Percentiles rank a stretch among this genome's conserved stretches.
phyloP scores from a whole-genome alignment of 1,140 invertebrate genomes.

The Apis laboriosa region DNA sequence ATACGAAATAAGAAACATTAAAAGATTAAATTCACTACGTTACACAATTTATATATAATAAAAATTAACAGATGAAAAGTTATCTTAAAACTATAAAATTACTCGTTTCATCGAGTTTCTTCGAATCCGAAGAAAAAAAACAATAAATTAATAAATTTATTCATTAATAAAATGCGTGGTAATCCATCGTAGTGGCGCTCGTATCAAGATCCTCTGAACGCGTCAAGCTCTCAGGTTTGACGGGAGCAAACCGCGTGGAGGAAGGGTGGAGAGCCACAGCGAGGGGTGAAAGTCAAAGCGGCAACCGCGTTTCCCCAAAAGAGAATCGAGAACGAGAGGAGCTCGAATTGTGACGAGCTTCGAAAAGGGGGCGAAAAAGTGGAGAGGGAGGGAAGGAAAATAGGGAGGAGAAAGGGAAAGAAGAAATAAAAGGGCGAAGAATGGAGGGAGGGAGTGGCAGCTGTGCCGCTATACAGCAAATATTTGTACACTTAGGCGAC shows the following conservation, averaged over 20 bases:
- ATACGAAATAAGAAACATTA: no score
- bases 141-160: neutral
- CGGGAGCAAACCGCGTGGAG: no score
- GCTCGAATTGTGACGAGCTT: neutral
- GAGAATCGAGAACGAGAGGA: constrained; percentile 15
- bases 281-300: neutral
- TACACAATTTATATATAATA: no score
- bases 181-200: neutral
- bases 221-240: neutral
- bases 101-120: no score
- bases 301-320: neutral
- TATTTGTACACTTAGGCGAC: constrained; percentile 56
- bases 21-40: no score
- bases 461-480: constrained; percentile 43
- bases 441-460: constrained; percentile 9
- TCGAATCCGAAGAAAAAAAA: no score
- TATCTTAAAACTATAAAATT: no score
- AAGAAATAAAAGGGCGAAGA: neutral
- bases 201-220: neutral
- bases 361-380: constrained; percentile 9
- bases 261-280: neutral
- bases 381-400: neutral
- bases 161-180: neutral
- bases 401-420: no score
- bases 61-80: no score